Evolutionary conservation across 2,888 invertebrate genomes (phyloP).

Genomic region (Copidosoma aretas): DNA sequence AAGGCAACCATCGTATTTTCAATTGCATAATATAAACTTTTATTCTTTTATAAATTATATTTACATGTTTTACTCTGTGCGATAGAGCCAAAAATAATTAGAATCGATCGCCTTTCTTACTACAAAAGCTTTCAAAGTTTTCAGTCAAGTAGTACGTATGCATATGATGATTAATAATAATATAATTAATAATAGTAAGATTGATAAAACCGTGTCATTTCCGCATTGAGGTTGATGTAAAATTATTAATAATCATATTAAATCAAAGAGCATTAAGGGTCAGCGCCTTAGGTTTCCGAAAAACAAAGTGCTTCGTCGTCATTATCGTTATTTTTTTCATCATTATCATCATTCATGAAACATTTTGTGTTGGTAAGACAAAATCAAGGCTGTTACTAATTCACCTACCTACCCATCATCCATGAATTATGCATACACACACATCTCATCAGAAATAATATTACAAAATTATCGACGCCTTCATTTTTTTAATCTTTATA

Average conservation of each 20-base stretch:
- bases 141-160: conserved; percentile 1
- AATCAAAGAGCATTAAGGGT: conserved; percentile 8
- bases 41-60: background rate
- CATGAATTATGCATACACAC: conserved; percentile 22
- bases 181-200: no score
- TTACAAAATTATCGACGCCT: conserved; percentile 34
- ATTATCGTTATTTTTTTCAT: conserved; percentile 28
- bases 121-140: conserved; percentile 10
- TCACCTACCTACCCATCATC: conserved; percentile 8
- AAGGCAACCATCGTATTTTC: no score
- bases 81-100: conserved; percentile 11
- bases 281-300: conserved; percentile 32
- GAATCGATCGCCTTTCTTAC: conserved; percentile 15
- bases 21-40: no score
- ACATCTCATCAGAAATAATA: conserved; percentile 33
- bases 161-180: no score
- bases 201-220: no score
- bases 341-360: background rate
- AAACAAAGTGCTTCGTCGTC: conserved; percentile 14
- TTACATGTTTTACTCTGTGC: conserved; percentile 12
- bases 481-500: conserved; percentile 29
- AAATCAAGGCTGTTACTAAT: conserved; percentile 45
- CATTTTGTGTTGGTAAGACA: conserved; percentile 55
- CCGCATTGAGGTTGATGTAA: no score
- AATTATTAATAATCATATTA: no score